These are phyloP conservation scores for Drosophila arizonae DNA, from an alignment of 1,140 invertebrate genomes.

Conservation along the genomic window DNA sequence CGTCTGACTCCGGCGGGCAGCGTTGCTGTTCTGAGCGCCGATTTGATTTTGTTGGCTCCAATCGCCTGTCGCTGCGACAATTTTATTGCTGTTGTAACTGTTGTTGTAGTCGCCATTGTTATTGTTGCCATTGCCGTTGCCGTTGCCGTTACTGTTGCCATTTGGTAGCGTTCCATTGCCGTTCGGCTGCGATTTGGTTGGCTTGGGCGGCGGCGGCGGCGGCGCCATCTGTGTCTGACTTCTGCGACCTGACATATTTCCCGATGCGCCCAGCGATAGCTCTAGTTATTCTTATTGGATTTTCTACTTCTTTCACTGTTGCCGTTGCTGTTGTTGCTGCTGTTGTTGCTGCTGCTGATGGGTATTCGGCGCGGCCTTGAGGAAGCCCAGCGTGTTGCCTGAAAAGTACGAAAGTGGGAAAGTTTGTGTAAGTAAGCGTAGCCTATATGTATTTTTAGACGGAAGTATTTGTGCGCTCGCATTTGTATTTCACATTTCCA, in stretches of 20 bases:
- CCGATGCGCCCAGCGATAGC: conserved; percentile 18
- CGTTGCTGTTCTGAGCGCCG: conserved; percentile 69
- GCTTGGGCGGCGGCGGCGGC: conserved; percentile 82
- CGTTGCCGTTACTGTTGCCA: conserved; percentile 43
- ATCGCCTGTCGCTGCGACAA: conserved; percentile 47
- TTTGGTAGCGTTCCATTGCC: conserved; percentile 50
- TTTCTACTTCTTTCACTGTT: neutral
- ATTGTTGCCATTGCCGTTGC: conserved; percentile 26
- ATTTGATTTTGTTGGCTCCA: conserved; percentile 11
- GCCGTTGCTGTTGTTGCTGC: neutral
- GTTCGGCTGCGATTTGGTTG: conserved; percentile 65
- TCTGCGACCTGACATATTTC: conserved; percentile 76
- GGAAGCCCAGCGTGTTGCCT: conserved; percentile 32
- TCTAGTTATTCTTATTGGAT: conserved; percentile 19
- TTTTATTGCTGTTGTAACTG: conserved; percentile 53
- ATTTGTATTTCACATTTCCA: conserved; percentile 49
- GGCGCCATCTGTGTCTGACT: conserved; percentile 82
- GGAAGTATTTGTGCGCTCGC: conserved; percentile 6
- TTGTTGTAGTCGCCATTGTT: conserved; percentile 45
- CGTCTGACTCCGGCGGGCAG: conserved; percentile 66
- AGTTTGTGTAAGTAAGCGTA: conserved; percentile 39
- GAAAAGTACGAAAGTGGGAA: conserved; percentile 24
- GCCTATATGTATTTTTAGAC: conserved; percentile 10
- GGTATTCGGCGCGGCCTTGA: conserved; percentile 32
- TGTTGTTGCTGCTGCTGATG: neutral